These are phyloP conservation scores for Gymnodraco acuticeps DNA, from an alignment of 2,797 vertebrate species.

Conservation along the genomic window DNA sequence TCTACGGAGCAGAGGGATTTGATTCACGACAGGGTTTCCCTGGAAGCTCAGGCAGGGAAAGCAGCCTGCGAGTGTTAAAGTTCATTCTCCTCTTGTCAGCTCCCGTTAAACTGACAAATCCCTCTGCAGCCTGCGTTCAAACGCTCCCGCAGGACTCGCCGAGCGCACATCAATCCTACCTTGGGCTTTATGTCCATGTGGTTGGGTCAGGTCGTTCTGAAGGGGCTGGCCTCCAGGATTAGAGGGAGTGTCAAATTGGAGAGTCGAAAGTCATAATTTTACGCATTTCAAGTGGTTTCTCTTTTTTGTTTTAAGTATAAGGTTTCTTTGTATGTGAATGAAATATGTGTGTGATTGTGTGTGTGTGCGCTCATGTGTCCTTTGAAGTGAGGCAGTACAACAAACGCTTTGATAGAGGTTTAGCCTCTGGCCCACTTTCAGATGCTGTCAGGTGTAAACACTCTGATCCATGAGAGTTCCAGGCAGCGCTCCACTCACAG, in stretches of 20 bases:
- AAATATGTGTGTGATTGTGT: neutral
- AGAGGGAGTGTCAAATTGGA: neutral
- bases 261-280: slow-evolving; percentile 24
- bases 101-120: slow-evolving; percentile 71
- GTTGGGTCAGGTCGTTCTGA: slow-evolving; percentile 36
- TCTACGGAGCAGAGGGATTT: slow-evolving; percentile 38
- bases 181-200: slow-evolving; percentile 5
- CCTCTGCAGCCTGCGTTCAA: slow-evolving; percentile 35
- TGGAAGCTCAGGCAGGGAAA: slow-evolving; percentile 73
- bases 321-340: slow-evolving; percentile 16
- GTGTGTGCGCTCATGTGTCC: neutral
- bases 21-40: slow-evolving; percentile 56
- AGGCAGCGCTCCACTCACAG: slow-evolving; percentile 35
- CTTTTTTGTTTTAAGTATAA: neutral
- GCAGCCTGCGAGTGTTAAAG: slow-evolving; percentile 65
- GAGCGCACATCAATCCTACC: slow-evolving; percentile 46
- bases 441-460: slow-evolving; percentile 57
- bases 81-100: slow-evolving; percentile 66
- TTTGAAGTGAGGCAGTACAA: slow-evolving; percentile 39
- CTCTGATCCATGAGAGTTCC: slow-evolving; percentile 46
- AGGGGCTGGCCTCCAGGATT: slow-evolving; percentile 6
- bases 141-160: slow-evolving; percentile 39
- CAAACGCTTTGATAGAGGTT: slow-evolving; percentile 41
- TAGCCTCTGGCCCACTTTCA: slow-evolving; percentile 54
- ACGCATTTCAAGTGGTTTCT: neutral